Evolutionary conservation across 92 coral and sea anemone species (phyloP).

Genomic region (Paramuricea clavata): DNA sequence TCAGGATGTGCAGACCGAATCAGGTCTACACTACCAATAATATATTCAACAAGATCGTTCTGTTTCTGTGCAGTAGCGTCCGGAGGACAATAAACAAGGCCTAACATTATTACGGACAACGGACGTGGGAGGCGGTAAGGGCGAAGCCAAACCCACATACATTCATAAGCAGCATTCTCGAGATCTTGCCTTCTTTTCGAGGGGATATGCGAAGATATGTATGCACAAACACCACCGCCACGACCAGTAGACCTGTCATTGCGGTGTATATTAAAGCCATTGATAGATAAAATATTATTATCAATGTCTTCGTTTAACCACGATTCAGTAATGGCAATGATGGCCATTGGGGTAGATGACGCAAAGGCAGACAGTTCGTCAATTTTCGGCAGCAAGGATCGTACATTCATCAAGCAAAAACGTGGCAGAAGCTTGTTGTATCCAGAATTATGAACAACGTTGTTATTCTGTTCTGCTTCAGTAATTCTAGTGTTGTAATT

Average conservation of each 20-base stretch:
- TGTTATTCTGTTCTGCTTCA: too few relatives aligned
- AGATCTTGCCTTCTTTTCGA: not conserved
- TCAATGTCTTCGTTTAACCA: slow-evolving; percentile 26
- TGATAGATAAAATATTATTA: too few relatives aligned
- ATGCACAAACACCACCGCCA: slow-evolving; percentile 65
- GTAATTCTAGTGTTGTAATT: too few relatives aligned
- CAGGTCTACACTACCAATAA: not conserved
- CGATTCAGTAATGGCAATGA: slow-evolving; percentile 39
- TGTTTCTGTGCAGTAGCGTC: slow-evolving; percentile 6
- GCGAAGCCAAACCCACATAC: slow-evolving; percentile 35
- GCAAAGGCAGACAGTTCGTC: slow-evolving; percentile 45
- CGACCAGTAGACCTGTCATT: slow-evolving; percentile 50
- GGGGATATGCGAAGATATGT: too few relatives aligned
- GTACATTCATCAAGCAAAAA: slow-evolving; percentile 34
- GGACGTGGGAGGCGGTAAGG: slow-evolving; percentile 30
- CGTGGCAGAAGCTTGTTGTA: not conserved
- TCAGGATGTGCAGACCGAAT: slow-evolving; percentile 2
- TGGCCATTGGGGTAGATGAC: not conserved
- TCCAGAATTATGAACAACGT: too few relatives aligned
- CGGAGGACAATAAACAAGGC: slow-evolving; percentile 24
- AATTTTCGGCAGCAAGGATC: slow-evolving; percentile 43
- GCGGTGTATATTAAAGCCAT: not conserved
- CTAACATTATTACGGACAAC: not conserved
- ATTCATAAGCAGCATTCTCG: slow-evolving; percentile 29
- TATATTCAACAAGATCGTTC: not conserved